Evolutionary conservation across 2,113 vertebrate genomes (phyloP).

Genomic region (Struthio camelus): DNA sequence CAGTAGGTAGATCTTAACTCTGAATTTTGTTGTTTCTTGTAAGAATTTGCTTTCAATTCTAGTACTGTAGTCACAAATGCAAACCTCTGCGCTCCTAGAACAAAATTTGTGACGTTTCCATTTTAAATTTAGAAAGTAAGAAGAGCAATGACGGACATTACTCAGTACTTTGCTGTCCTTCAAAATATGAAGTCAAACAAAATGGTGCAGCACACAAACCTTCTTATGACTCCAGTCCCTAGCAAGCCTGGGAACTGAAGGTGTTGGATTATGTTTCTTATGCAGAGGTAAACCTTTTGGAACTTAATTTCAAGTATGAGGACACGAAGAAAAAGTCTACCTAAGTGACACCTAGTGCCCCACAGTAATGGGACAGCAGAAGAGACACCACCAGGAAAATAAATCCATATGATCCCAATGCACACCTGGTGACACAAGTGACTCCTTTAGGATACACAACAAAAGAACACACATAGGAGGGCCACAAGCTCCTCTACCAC

Average conservation of each 20-base stretch:
- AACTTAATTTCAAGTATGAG: neutral
- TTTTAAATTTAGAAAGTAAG: neutral
- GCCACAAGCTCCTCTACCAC: neutral
- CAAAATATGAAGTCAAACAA: neutral
- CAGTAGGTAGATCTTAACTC: neutral
- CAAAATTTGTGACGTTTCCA: neutral
- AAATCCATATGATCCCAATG: fast-evolving
- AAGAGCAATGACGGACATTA: neutral
- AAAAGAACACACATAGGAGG: fast-evolving
- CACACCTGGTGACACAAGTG: neutral
- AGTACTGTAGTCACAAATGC: neutral
- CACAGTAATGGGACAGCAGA: neutral
- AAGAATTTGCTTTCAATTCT: neutral
- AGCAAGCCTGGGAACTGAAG: neutral
- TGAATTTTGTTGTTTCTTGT: neutral
- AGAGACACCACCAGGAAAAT: neutral
- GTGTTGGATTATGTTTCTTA: neutral
- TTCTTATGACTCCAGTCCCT: neutral
- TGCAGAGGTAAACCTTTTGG: neutral
- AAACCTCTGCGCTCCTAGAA: neutral
- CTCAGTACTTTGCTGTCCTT: neutral
- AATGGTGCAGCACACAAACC: neutral
- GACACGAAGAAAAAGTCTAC: neutral
- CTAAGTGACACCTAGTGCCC: neutral
- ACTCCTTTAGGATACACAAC: neutral